Evolutionary conservation across 2,888 invertebrate genomes (phyloP).

Genomic region (Idaea dimidiata): DNA sequence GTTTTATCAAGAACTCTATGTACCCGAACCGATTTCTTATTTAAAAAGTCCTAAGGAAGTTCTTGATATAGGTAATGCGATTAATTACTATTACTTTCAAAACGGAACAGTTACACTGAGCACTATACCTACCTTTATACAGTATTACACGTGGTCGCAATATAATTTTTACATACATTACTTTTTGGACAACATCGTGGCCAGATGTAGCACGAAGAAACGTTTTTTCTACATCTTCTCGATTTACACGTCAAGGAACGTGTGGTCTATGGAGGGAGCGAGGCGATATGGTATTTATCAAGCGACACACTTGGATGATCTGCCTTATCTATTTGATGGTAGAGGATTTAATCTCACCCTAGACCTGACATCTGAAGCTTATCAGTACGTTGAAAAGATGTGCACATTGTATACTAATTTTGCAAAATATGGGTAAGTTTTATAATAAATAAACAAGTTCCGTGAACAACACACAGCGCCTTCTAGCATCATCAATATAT

Average conservation of each 20-base stretch:
- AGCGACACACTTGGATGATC: constrained; percentile 20
- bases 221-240: constrained; percentile 17
- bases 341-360: constrained; percentile 12
- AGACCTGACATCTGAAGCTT: constrained; percentile 8
- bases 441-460: too few species aligned
- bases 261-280: constrained; percentile 11
- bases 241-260: constrained; percentile 17
- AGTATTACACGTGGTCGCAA: constrained; percentile 7
- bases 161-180: constrained; percentile 15
- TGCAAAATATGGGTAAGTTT: constrained; percentile 39
- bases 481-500: neutral
- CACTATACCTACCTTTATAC: constrained; percentile 11
- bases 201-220: constrained; percentile 5
- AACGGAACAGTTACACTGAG: constrained; percentile 11
- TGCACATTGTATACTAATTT: constrained; percentile 33
- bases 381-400: constrained; percentile 17
- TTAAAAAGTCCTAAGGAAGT: constrained; percentile 7
- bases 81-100: constrained; percentile 14
- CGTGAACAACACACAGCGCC: too few species aligned
- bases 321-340: constrained; percentile 17
- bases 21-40: constrained; percentile 13
- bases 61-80: constrained; percentile 10
- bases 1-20: constrained; percentile 11
- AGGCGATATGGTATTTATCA: constrained; percentile 14
- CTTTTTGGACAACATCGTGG: constrained; percentile 11